Evolutionary conservation across 2,888 invertebrate genomes (phyloP), one percentile per base, ranked within the genome.

Genomic region (Ecdyonurus torrentis): DNA sequence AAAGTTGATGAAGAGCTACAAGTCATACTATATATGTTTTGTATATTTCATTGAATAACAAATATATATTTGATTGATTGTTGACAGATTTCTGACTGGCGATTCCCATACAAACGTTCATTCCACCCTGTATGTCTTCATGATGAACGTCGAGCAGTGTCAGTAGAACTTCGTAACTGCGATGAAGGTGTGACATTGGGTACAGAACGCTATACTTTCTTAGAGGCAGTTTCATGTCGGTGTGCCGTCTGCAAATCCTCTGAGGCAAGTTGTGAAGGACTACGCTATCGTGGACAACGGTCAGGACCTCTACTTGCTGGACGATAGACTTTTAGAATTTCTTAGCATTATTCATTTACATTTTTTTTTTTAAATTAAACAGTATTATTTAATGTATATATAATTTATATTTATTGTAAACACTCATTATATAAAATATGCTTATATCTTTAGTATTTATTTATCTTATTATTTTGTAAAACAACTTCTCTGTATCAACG

Each of bases 91-190:
- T 85, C 90, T 0, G 91, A 92, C 75, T 92, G 89, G 86, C 83
- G 88, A 72, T 91, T 92, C 72, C 92, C 92, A 0, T 92, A 85
- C 75, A 92, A 91, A 73, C 83, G 86, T 66, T 89, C 89, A 0
- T 83, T 84, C 69, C 92, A 93, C 73, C 90, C 89, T 0, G 91
- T 92, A 1, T 93, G 92, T 74, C 84, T 86, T 58, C 91, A 91
- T 72, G 85, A 84, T 1, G 83, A 83, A 1, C 78, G 86, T 2
- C 81, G 80, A 65, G 81, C 83, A 61, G 81, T 84, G 0, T 79
- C 83, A 19, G 84, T 83, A 0, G 80, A 79, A 59, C 76, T 92
- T 53, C 77, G 81, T 2, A 77, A 89, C 71, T 93, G 92, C 71
- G 89, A 92, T 71, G 83, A 84, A 1, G 85, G 83, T 7, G 87